phyloP scores from a whole-genome alignment of 1,140 invertebrate genomes.

The Phortica variegata region DNA sequence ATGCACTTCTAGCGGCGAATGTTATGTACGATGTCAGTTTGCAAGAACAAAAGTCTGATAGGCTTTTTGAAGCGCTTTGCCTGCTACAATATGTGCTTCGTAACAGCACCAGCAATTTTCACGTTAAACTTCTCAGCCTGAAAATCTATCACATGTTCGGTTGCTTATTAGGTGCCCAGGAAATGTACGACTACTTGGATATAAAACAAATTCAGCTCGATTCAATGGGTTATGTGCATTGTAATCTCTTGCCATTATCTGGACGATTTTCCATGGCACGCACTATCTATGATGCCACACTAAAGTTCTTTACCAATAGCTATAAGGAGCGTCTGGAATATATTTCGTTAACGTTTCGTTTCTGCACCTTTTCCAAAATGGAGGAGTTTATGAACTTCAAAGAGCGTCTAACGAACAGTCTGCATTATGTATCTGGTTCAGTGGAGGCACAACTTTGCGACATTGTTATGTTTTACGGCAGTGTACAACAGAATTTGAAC shows the following conservation, averaged over 20 bases:
- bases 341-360: constrained; percentile 89
- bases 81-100: constrained; percentile 71
- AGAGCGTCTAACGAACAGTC: constrained; percentile 77
- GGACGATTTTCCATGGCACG: constrained; percentile 69
- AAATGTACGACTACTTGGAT: constrained; percentile 72
- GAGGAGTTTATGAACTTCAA: constrained; percentile 86
- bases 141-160: constrained; percentile 74
- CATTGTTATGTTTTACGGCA: constrained; percentile 61
- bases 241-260: constrained; percentile 68
- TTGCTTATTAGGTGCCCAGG: constrained; percentile 68
- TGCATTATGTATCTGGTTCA: constrained; percentile 75
- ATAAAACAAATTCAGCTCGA: constrained; percentile 94
- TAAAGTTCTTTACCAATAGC: constrained; percentile 84
- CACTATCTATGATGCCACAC: constrained; percentile 68
- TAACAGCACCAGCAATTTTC: constrained; percentile 75
- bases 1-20: constrained; percentile 75
- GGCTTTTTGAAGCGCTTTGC: constrained; percentile 66
- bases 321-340: constrained; percentile 90
- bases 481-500: constrained; percentile 41
- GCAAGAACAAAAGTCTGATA: constrained; percentile 62
- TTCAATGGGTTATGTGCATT: constrained; percentile 83
- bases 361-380: constrained; percentile 89
- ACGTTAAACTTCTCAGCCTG: constrained; percentile 73
- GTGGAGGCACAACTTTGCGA: constrained; percentile 80
- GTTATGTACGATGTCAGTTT: constrained; percentile 70